Evolutionary conservation across 1,140 invertebrate genomes (phyloP).

Genomic region (Musca domestica): DNA sequence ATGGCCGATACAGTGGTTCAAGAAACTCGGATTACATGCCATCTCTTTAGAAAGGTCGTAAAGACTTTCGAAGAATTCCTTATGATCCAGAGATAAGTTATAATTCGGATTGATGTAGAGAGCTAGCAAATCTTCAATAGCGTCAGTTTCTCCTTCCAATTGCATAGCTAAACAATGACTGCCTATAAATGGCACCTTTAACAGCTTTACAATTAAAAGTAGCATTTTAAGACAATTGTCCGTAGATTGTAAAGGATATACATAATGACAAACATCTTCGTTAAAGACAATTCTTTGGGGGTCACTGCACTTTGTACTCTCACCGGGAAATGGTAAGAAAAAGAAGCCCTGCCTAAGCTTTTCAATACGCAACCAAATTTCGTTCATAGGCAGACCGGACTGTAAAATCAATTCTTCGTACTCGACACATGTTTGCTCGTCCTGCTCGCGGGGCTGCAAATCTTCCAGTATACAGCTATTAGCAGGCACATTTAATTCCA

Average conservation of each 20-base stretch:
- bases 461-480: conserved; percentile 47
- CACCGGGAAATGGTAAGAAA: conserved; percentile 58
- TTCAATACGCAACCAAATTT: conserved; percentile 67
- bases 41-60: conserved; percentile 37
- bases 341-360: conserved; percentile 62
- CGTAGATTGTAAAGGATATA: conserved; percentile 62
- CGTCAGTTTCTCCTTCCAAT: conserved; percentile 52
- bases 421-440: conserved; percentile 60
- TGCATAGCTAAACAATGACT: conserved; percentile 53
- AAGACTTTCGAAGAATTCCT: conserved; percentile 26
- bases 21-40: conserved; percentile 60
- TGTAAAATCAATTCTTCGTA: conserved; percentile 64
- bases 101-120: conserved; percentile 31
- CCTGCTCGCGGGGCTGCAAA: conserved; percentile 51
- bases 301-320: conserved; percentile 54
- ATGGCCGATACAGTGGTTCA: conserved; percentile 60
- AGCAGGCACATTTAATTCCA: conserved; percentile 60
- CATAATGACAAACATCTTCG: conserved; percentile 63
- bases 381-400: conserved; percentile 64
- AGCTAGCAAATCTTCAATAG: conserved; percentile 53
- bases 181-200: conserved; percentile 61
- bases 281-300: conserved; percentile 62
- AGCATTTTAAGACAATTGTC: conserved; percentile 58
- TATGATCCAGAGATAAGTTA: neutral
- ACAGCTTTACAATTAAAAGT: conserved; percentile 57